These are phyloP conservation scores for Sitobion miscanthi DNA, from an alignment of 1,140 invertebrate species.

Conservation along the genomic window DNA sequence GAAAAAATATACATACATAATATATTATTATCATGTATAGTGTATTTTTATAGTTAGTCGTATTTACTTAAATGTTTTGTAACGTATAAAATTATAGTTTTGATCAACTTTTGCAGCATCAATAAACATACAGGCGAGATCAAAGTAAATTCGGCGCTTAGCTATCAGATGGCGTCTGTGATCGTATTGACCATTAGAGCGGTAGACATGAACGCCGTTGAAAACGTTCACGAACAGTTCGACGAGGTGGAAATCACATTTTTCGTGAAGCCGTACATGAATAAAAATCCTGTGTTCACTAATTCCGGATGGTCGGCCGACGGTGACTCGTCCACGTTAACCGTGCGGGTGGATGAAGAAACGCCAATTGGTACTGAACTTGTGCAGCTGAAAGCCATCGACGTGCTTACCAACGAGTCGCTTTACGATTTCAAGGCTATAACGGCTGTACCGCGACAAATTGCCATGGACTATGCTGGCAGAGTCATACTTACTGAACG, in stretches of 20 bases:
- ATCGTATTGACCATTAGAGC: slow-evolving; percentile 79
- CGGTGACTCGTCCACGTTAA: slow-evolving; percentile 68
- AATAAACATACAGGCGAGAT: slow-evolving; percentile 75
- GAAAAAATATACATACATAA: neutral
- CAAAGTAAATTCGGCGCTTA: slow-evolving; percentile 72
- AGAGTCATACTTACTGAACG: slow-evolving; percentile 75
- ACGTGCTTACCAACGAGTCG: slow-evolving; percentile 67
- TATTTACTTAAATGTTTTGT: neutral
- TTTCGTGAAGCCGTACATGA: slow-evolving; percentile 80
- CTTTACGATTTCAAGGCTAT: slow-evolving; percentile 58
- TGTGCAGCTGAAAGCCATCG: slow-evolving; percentile 76
- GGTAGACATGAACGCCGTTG: slow-evolving; percentile 73
- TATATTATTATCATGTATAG: neutral
- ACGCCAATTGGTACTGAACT: slow-evolving; percentile 78
- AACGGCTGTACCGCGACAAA: slow-evolving; percentile 58
- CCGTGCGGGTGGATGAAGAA: slow-evolving; percentile 77
- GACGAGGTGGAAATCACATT: slow-evolving; percentile 75
- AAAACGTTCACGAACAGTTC: slow-evolving; percentile 72
- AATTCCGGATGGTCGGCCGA: slow-evolving; percentile 71
- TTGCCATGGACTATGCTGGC: slow-evolving; percentile 62
- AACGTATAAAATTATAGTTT: neutral
- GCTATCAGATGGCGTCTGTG: slow-evolving; percentile 81
- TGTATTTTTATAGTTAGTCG: neutral
- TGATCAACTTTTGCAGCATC: slow-evolving; percentile 63
- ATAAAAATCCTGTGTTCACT: slow-evolving; percentile 79